Conservation (phyloP, 1,140 invertebrate species). For the Drosophila carrolli region DNA sequence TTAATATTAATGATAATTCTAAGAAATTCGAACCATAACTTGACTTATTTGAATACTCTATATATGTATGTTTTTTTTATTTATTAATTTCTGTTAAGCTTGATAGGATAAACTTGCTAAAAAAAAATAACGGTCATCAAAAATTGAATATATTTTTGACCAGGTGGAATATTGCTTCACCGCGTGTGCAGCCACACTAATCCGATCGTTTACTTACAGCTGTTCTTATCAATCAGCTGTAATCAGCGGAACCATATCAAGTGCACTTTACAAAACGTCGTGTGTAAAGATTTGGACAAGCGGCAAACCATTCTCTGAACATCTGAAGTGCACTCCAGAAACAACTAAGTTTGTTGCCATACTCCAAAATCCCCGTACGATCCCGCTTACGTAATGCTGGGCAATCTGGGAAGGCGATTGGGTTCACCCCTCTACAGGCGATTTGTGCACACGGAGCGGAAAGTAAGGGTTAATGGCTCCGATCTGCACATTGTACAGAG, state of each 20-base stretch:
- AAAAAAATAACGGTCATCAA: background rate
- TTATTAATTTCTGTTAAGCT: no score
- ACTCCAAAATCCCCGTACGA: conserved; percentile 21
- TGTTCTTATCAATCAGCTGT: conserved; percentile 29
- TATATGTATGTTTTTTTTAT: no score
- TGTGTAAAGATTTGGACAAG: conserved; percentile 24
- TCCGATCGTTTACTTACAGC: conserved; percentile 30
- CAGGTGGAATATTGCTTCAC: background rate
- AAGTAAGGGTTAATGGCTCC: conserved; percentile 86
- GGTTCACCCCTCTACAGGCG: conserved; percentile 25
- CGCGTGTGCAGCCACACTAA: conserved; percentile 4
- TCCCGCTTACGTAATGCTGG: conserved; percentile 64
- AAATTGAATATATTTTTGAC: background rate
- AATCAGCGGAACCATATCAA: conserved; percentile 21
- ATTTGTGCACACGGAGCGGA: conserved; percentile 84
- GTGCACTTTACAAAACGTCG: conserved; percentile 36
- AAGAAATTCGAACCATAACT: no score
- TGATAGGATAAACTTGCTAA: background rate
- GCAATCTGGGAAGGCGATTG: conserved; percentile 18
- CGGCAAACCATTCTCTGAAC: conserved; percentile 7
- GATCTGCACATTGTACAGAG: conserved; percentile 90
- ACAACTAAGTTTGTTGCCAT: conserved; percentile 32
- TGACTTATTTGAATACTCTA: no score
- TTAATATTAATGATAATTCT: no score
- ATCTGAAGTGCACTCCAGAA: conserved; percentile 52